Percentiles rank a stretch among this genome's conserved stretches.
Evolutionary conservation across 2,113 vertebrate genomes (phyloP).

Genomic region (Oreochromis aureus): DNA sequence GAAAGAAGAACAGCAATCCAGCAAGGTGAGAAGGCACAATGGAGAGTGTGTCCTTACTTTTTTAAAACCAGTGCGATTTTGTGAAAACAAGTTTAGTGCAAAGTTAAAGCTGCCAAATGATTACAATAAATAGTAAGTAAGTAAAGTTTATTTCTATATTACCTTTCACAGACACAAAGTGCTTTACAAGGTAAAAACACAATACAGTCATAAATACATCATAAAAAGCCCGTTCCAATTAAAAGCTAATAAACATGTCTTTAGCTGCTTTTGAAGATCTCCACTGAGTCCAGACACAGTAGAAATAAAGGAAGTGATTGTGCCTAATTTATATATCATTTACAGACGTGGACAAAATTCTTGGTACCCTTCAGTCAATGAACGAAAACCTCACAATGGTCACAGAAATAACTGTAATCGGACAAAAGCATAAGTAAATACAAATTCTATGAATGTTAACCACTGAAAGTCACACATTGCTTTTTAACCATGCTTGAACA

Average conservation of each 20-base stretch:
- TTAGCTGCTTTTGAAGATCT: too few relatives aligned
- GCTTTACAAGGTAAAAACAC: too few relatives aligned
- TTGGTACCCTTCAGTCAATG: background rate
- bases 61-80: background rate
- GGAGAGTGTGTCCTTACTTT: rapidly evolving
- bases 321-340: background rate
- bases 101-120: background rate
- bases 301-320: background rate
- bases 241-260: too few relatives aligned
- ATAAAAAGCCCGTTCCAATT: too few relatives aligned
- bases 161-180: too few relatives aligned
- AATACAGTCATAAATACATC: too few relatives aligned
- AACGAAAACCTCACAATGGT: rapidly evolving
- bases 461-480: background rate
- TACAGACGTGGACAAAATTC: background rate
- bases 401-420: background rate
- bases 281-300: too few relatives aligned
- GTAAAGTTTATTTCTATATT: background rate
- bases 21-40: background rate
- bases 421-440: background rate
- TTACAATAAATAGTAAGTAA: rapidly evolving
- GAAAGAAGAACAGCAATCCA: background rate
- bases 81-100: background rate
- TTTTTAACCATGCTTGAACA: background rate
- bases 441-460: background rate